Conservation (phyloP, 2,797 vertebrate genomes). For the Sebastiscus albofasciatus region DNA sequence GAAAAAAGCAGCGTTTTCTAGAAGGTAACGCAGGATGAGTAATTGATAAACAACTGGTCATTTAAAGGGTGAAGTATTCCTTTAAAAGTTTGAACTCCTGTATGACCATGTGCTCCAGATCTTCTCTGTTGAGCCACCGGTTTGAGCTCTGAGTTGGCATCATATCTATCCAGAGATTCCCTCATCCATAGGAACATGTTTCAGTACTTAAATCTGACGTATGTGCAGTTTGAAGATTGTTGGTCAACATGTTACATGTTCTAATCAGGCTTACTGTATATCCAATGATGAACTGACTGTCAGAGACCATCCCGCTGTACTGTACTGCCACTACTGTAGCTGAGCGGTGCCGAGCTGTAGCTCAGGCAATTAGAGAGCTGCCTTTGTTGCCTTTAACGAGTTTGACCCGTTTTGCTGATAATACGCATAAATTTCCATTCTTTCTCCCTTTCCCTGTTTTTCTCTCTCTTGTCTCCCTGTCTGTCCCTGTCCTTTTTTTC, state of each 20-base stretch:
- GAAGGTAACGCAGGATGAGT: not conserved
- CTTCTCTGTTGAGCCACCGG: not conserved
- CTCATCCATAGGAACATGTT: conserved; percentile 10
- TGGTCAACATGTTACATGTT: conserved; percentile 17
- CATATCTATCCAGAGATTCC: not conserved
- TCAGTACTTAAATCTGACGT: conserved; percentile 13
- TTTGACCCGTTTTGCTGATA: conserved; percentile 71
- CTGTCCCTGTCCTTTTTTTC: not conserved
- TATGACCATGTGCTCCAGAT: not conserved
- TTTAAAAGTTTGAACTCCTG: not conserved
- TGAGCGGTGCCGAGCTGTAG: conserved; percentile 12
- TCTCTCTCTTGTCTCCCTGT: not conserved
- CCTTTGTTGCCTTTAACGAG: conserved; percentile 68
- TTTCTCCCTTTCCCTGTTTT: conserved; percentile 15
- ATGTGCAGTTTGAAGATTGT: not conserved
- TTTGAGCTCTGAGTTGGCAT: conserved; percentile 10
- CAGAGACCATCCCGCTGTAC: not conserved
- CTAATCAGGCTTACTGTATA: conserved; percentile 5
- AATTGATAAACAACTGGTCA: too few relatives aligned
- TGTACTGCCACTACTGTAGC: conserved; percentile 12
- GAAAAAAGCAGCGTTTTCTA: not conserved
- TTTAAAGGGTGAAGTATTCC: not conserved
- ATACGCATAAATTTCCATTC: conserved; percentile 45
- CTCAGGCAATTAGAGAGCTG: conserved; percentile 51
- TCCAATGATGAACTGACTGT: not conserved